Evolutionary conservation across 2,888 invertebrate species (phyloP).

Genomic region (Nemotelus nigrinus): DNA sequence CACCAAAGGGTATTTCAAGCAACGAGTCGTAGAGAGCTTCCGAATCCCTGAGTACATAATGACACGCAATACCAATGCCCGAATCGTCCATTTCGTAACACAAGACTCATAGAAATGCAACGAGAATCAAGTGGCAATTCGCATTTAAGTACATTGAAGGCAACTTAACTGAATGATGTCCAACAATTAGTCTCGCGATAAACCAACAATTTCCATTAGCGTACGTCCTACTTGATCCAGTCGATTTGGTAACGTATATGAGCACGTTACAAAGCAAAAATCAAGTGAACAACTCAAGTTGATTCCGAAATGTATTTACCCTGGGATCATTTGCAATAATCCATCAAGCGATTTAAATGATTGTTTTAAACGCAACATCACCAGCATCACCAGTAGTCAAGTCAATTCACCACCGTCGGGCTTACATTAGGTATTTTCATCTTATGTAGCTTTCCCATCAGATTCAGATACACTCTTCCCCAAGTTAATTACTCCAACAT

Average conservation of each 20-base stretch:
- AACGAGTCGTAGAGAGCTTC: no score
- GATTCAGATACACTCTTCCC: neutral
- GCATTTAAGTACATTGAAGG: no score
- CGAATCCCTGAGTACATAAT: no score
- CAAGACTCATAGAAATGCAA: no score
- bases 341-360: conserved; percentile 27
- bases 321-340: conserved; percentile 7
- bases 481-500: conserved; percentile 36
- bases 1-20: no score
- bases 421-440: neutral
- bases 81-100: no score
- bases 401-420: neutral
- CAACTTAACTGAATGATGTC: conserved; percentile 38
- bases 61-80: no score
- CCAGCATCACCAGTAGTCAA: neutral
- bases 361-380: conserved; percentile 16
- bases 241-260: conserved; percentile 5
- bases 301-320: neutral
- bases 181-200: conserved; percentile 41
- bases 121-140: no score
- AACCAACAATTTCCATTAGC: conserved; percentile 44
- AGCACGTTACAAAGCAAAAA: neutral
- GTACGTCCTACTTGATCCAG: conserved; percentile 31
- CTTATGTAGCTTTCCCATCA: conserved; percentile 31
- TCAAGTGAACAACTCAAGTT: neutral